phyloP scores from a whole-genome alignment of 2,113 vertebrate species.

The Lethenteron reissneri region DNA sequence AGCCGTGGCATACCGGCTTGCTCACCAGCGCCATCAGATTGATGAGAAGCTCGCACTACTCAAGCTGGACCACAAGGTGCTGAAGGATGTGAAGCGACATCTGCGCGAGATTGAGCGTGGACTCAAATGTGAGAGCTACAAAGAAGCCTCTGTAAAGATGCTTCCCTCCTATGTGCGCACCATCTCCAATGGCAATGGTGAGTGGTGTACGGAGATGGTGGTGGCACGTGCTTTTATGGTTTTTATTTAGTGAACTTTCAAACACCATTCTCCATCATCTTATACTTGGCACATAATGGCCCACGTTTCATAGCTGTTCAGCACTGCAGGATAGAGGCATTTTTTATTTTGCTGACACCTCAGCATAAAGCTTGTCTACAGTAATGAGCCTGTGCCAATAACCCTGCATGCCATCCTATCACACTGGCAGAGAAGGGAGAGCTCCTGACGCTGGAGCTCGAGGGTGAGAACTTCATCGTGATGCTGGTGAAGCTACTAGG shows the following conservation, averaged over 20 bases:
- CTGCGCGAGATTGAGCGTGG: constrained; percentile 56
- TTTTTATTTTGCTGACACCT: too few relatives aligned
- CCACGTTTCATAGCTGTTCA: too few relatives aligned
- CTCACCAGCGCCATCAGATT: constrained; percentile 40
- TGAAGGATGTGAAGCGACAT: constrained; percentile 51
- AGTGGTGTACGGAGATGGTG: background rate
- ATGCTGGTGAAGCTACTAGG: constrained; percentile 30
- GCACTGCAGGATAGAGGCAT: too few relatives aligned
- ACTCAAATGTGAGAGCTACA: constrained; percentile 34
- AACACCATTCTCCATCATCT: too few relatives aligned
- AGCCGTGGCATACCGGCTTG: constrained; percentile 60
- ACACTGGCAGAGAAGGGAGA: constrained; percentile 51
- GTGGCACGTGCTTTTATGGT: background rate
- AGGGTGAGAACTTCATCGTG: constrained; percentile 79
- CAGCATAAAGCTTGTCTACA: too few relatives aligned
- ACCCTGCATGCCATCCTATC: background rate
- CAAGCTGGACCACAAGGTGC: constrained; percentile 41
- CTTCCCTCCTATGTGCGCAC: constrained; percentile 64
- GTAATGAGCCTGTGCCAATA: too few relatives aligned
- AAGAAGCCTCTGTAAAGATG: constrained; percentile 48
- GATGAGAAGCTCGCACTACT: constrained; percentile 43
- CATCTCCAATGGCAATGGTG: constrained; percentile 76
- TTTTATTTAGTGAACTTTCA: background rate
- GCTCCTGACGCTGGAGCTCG: constrained; percentile 75
- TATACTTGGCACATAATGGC: too few relatives aligned